These are phyloP conservation scores for Brienomyrus brachyistius DNA, from an alignment of 2,113 vertebrate genomes.

Conservation along the genomic window DNA sequence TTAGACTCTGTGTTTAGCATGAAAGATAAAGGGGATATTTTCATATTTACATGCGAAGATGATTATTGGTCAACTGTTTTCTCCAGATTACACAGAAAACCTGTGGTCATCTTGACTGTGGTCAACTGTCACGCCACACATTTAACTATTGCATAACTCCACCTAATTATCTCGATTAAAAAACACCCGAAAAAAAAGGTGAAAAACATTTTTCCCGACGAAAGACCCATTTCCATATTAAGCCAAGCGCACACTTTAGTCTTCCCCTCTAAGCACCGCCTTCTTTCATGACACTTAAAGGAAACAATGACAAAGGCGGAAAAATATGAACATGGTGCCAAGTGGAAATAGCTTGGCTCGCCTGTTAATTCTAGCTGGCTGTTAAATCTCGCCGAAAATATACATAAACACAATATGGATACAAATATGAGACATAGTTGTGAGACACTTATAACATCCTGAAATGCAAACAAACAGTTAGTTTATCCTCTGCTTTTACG, in stretches of 20 bases:
- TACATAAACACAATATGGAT: slow-evolving; percentile 15
- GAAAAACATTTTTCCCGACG: not conserved
- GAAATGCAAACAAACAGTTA: not conserved
- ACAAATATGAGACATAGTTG: not conserved
- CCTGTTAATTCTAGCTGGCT: slow-evolving; percentile 11
- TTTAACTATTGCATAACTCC: not conserved
- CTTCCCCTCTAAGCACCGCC: not conserved
- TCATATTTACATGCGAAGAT: not conserved
- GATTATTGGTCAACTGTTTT: not conserved
- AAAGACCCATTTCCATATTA: not conserved
- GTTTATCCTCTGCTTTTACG: not conserved
- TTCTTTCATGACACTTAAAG: not conserved
- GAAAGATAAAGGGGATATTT: not conserved
- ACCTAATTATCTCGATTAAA: not conserved
- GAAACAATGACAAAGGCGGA: slow-evolving; percentile 6
- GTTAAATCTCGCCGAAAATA: slow-evolving; percentile 2
- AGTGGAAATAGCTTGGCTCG: not conserved
- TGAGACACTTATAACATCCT: slow-evolving; percentile 1
- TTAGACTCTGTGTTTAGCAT: not conserved
- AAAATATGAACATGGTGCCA: not conserved
- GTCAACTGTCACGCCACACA: not conserved
- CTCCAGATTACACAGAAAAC: not conserved
- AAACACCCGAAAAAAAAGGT: not conserved
- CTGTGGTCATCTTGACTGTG: not conserved
- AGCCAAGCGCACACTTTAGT: not conserved